phyloP scores from a whole-genome alignment of 2,113 vertebrate species.

The Danio rerio region GRCz12tu NC_133198.1:9576501-9577000 shows the following conservation, averaged over 20 bases:
- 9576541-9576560: conserved; percentile 47
- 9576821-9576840: background rate
- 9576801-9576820: background rate
- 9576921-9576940: background rate
- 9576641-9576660: conserved; percentile 39
- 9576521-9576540: conserved; percentile 45
- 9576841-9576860: background rate
- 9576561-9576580: conserved; percentile 41
- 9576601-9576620: background rate
- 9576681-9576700: conserved; percentile 9
- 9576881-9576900: conserved; percentile 18
- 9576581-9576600: conserved; percentile 48
- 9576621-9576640: conserved; percentile 25
- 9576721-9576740: conserved; percentile 17
- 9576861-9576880: conserved; percentile 4
- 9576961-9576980: background rate
- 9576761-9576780: conserved; percentile 34
- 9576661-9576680: conserved; percentile 16
- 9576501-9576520: background rate
- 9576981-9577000: background rate
- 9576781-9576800: conserved; percentile 9
- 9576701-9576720: background rate
- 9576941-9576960: conserved; percentile 33
- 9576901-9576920: background rate
- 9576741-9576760: conserved; percentile 19